phyloP scores from a whole-genome alignment of 2,888 invertebrate species.

The Volucella zonaria region DNA sequence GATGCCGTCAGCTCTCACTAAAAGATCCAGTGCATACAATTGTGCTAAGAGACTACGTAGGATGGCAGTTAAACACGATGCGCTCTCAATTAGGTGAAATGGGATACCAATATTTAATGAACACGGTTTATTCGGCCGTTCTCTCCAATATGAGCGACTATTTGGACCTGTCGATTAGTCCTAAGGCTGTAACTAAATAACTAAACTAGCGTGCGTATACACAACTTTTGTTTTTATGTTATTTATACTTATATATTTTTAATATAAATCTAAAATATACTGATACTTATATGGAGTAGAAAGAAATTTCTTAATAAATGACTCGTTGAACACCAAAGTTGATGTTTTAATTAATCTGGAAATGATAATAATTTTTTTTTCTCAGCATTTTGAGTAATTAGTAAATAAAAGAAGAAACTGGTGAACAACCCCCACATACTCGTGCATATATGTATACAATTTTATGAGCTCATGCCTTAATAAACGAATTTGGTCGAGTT shows the following conservation, averaged over 20 bases:
- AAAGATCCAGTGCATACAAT: slow-evolving; percentile 92
- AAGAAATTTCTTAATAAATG: slow-evolving; percentile 69
- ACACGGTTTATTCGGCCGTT: slow-evolving; percentile 88
- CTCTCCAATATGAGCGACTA: slow-evolving; percentile 88
- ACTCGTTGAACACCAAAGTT: slow-evolving; percentile 61
- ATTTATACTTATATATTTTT: slow-evolving; percentile 74
- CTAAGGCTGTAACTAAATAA: slow-evolving; percentile 72
- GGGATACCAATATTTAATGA: slow-evolving; percentile 89
- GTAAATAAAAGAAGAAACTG: neutral
- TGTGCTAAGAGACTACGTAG: slow-evolving; percentile 88
- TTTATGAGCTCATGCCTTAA: slow-evolving; percentile 26
- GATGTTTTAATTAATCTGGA: neutral
- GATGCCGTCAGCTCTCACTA: slow-evolving; percentile 86
- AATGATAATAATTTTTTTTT: neutral
- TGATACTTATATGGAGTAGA: slow-evolving; percentile 58
- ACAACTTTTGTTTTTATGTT: slow-evolving; percentile 69
- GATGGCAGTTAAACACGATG: slow-evolving; percentile 88
- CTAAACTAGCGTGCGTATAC: slow-evolving; percentile 67
- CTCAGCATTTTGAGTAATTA: neutral
- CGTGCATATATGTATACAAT: too few species aligned
- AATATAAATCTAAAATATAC: slow-evolving; percentile 67
- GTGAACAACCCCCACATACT: slow-evolving; percentile 27
- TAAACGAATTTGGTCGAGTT: slow-evolving; percentile 4
- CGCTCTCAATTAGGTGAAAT: slow-evolving; percentile 89
- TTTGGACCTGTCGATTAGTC: slow-evolving; percentile 76